A percentile compares a stretch with the other conserved stretches of the same genome.
phyloP scores from a whole-genome alignment of 2,888 invertebrate species.

The Cerastoderma edule region DNA sequence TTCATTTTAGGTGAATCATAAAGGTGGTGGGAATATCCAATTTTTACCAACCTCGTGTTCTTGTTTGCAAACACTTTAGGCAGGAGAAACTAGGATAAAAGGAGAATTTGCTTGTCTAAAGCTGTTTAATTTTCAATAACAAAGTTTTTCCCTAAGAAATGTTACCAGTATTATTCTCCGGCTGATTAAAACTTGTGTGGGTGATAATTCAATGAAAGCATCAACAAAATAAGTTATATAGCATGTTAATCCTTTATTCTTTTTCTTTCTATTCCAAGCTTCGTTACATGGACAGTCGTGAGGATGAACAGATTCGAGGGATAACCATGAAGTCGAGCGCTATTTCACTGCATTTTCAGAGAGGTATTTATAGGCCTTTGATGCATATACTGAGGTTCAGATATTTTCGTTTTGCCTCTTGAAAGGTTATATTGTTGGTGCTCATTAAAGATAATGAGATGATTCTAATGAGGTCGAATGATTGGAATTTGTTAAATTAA shows the following conservation, averaged over 20 bases:
- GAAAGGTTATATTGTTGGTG: too few species aligned
- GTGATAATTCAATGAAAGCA: neutral
- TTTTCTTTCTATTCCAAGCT: constrained; percentile 86
- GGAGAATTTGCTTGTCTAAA: neutral
- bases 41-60: too few species aligned
- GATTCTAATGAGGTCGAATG: too few species aligned
- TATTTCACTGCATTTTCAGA: constrained; percentile 91
- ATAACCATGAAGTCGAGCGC: constrained; percentile 99
- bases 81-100: neutral
- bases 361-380: too few species aligned
- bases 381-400: too few species aligned
- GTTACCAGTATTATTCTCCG: neutral
- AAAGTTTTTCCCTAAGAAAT: neutral
- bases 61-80: neutral
- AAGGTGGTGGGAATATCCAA: too few species aligned
- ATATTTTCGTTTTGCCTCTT: too few species aligned
- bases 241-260: too few species aligned
- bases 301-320: constrained; percentile 98
- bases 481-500: too few species aligned
- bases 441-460: too few species aligned
- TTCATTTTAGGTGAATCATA: too few species aligned
- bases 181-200: neutral
- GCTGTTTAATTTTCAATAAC: neutral
- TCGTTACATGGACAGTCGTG: constrained; percentile 95
- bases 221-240: too few species aligned